These are phyloP conservation scores for Tanaodytes sp. DNA, from an alignment of 2,888 invertebrate species.

Conservation along the genomic window DNA sequence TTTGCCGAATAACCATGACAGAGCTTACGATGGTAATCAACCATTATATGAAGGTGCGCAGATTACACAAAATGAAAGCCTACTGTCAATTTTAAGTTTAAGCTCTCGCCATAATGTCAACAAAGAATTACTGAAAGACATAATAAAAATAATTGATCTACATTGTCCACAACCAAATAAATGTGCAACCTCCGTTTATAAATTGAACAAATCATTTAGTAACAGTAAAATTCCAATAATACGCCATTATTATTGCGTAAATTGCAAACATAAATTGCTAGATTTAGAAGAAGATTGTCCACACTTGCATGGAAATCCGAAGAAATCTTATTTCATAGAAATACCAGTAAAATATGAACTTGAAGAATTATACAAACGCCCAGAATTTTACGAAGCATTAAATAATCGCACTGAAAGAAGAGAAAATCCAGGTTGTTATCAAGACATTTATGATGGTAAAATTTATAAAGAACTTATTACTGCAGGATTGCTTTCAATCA, in stretches of 20 bases:
- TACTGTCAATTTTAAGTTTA: neutral
- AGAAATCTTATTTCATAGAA: neutral
- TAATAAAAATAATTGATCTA: neutral
- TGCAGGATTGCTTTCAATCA: neutral
- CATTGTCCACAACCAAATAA: slow-evolving; percentile 32
- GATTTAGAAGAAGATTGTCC: slow-evolving; percentile 8
- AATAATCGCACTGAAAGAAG: neutral
- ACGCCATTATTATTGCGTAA: slow-evolving; percentile 34
- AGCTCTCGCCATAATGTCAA: neutral
- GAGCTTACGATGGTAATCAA: too few relatives aligned
- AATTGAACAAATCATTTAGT: slow-evolving; percentile 10
- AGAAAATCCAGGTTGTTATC: neutral
- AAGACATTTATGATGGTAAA: neutral
- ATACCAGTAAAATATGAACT: neutral
- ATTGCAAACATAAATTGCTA: slow-evolving; percentile 16
- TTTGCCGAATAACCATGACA: too few relatives aligned
- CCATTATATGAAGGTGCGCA: neutral
- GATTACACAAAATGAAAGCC: neutral
- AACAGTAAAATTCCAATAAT: neutral
- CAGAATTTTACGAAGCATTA: neutral
- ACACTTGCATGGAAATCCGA: neutral
- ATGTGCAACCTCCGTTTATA: slow-evolving; percentile 29
- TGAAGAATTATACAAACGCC: neutral
- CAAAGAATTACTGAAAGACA: neutral
- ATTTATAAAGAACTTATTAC: too few relatives aligned